These are phyloP conservation scores for Drosophila mojavensis DNA, from an alignment of 1,140 invertebrate genomes.

Conservation along the genomic window DNA sequence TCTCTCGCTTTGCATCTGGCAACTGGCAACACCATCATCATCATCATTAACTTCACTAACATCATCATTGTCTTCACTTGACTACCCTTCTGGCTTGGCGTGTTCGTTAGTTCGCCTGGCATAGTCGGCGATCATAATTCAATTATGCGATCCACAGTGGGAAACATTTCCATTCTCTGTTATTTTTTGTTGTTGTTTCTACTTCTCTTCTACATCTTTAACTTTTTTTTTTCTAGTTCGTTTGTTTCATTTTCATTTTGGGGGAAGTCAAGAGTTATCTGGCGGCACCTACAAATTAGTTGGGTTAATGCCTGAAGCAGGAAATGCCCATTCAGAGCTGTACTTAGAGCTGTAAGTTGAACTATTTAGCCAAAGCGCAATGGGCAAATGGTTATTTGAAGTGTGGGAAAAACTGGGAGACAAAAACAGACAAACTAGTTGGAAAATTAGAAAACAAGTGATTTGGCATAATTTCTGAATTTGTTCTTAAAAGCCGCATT, in stretches of 20 bases:
- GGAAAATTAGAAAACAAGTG: no score
- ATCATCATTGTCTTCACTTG: constrained; percentile 50
- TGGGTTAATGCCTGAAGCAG: neutral
- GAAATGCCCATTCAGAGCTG: constrained; percentile 11
- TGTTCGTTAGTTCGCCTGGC: constrained; percentile 68
- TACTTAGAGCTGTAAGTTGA: neutral
- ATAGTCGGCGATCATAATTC: constrained; percentile 73
- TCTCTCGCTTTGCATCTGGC: constrained; percentile 55
- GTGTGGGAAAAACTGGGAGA: constrained; percentile 10
- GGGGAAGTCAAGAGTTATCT: neutral
- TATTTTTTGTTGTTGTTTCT: neutral
- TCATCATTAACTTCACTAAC: constrained; percentile 39
- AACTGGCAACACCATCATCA: constrained; percentile 40
- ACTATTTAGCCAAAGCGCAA: neutral
- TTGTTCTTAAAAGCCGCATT: neutral
- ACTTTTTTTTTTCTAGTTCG: neutral
- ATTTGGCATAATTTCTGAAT: neutral
- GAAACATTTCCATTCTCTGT: constrained; percentile 23
- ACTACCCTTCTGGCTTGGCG: constrained; percentile 58
- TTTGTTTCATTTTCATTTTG: neutral
- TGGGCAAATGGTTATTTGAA: neutral
- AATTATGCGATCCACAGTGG: constrained; percentile 57
- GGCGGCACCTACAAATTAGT: constrained; percentile 11
- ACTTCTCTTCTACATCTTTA: neutral
- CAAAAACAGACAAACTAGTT: neutral